Conservation (phyloP, 2,797 vertebrate genomes). For the Meda fulgida region DNA sequence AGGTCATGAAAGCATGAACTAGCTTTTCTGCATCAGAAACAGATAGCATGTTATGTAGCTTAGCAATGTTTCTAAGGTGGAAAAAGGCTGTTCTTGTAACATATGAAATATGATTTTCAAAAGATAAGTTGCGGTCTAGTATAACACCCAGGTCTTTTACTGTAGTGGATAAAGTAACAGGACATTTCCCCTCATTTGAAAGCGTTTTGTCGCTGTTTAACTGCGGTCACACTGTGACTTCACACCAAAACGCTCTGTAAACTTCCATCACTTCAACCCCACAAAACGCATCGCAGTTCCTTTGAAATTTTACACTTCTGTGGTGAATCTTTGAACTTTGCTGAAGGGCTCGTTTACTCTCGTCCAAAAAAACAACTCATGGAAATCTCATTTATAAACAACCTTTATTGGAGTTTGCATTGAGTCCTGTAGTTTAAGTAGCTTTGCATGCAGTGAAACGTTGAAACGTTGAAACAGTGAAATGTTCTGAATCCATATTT, state of each 20-base stretch:
- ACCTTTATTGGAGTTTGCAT: constrained; percentile 3
- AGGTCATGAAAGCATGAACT: no score
- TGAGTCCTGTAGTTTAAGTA: neutral
- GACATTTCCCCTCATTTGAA: constrained; percentile 70
- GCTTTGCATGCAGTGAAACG: neutral
- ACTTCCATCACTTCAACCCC: constrained; percentile 67
- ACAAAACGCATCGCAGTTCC: constrained; percentile 62
- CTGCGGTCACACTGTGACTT: constrained; percentile 67
- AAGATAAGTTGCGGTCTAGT: no score
- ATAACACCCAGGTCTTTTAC: no score
- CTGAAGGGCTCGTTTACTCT: constrained; percentile 28
- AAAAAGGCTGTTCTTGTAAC: no score
- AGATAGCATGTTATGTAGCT: no score
- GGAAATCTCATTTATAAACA: constrained; percentile 24
- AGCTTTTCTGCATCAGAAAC: no score
- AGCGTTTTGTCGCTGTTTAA: constrained; percentile 71
- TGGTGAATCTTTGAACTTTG: constrained; percentile 70
- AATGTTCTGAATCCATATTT: neutral
- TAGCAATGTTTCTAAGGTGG: no score
- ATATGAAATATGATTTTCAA: no score
- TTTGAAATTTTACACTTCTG: constrained; percentile 71
- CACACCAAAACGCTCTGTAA: constrained; percentile 72
- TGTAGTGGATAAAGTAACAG: no score
- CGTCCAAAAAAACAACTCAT: neutral
- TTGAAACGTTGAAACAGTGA: no score